Evolutionary conservation across 2,113 vertebrate genomes (phyloP), one percentile per base, ranked within the genome.

Genomic region (Gymnogyps californianus): DNA sequence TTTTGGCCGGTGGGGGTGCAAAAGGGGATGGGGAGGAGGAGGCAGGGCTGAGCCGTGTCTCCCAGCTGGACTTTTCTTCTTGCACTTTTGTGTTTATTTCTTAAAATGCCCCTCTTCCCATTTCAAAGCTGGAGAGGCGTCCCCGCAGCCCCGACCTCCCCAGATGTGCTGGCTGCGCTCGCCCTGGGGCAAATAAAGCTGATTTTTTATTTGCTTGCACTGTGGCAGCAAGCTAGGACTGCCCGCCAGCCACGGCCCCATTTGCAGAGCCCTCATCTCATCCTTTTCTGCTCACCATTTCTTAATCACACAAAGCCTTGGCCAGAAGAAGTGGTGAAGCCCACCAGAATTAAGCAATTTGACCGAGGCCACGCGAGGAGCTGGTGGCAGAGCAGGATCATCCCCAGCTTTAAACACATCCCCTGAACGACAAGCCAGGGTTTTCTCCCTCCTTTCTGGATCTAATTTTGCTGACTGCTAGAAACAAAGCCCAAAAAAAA

Each of bases 281-380:
- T n/a, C 16, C 31, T 9, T 44, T 70, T 36, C 10, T 9, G 16
- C 32, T 58, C 55, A 11, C 5, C 3, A 0, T 44, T 49, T 57
- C 38, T 19, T 6, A 5, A 51, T 21, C 51, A 2, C 18, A 0
- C 47, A 22, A 69, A 64, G 17, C 36, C 55, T 71, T 51, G 31
- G 52, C 44, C 46, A 15, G n/a, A 47, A 42, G 49, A 38, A 17
- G 7, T 4, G 46, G 8, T 8, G 16, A 42, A 24, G 13, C 17
- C 29, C 66, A 9, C 15, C 47, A 21, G 19, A 46, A 22, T 28
- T 1, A 55, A 59, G 17, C 2, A 3, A 13, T 10, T 9, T 29
- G 29, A 24, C 52, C 42, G 1, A 47, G 29, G 61, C 25, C 10
- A 2, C 0, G 14, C 0, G 1, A 70, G 36, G 47, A 51, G 8